These are phyloP conservation scores for Apamea anceps DNA, from an alignment of 2,888 invertebrate genomes.

Conservation along the genomic window DNA sequence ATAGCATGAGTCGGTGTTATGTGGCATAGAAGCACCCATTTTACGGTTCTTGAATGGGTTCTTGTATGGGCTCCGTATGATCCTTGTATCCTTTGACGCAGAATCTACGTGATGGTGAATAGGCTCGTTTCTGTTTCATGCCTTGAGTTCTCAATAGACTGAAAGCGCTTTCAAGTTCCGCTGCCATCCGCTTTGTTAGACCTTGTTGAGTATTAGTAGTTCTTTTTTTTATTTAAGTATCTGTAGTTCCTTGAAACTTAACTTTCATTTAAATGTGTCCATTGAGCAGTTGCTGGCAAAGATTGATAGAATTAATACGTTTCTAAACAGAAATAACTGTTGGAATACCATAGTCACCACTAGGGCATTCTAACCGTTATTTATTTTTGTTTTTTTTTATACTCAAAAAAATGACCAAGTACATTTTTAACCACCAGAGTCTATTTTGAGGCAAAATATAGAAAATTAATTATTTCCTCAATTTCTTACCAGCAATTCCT, in stretches of 20 bases:
- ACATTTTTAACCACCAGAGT: no score
- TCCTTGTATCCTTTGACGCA: slow-evolving; percentile 79
- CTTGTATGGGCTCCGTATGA: slow-evolving; percentile 63
- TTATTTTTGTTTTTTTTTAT: no score
- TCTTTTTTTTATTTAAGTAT: slow-evolving; percentile 26
- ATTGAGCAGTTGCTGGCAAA: slow-evolving; percentile 19
- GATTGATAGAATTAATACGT: not conserved
- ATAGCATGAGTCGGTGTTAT: slow-evolving; percentile 75
- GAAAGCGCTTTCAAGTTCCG: slow-evolving; percentile 69
- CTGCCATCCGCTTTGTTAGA: slow-evolving; percentile 53
- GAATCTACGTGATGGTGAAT: slow-evolving; percentile 85
- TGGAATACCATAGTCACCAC: not conserved
- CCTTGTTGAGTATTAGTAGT: slow-evolving; percentile 43
- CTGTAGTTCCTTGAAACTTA: slow-evolving; percentile 33
- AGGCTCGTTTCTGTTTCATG: slow-evolving; percentile 86
- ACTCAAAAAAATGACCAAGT: not conserved
- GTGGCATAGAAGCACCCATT: slow-evolving; percentile 78
- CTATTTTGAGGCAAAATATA: not conserved
- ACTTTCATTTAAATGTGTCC: slow-evolving; percentile 25
- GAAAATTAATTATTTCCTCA: not conserved
- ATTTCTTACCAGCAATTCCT: slow-evolving; percentile 6
- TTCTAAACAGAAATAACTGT: not conserved
- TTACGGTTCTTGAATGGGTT: slow-evolving; percentile 82
- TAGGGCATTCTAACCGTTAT: no score
- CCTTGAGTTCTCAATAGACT: slow-evolving; percentile 79